Evolutionary conservation across 2,888 invertebrate genomes (phyloP).

Genomic region (Caradrina kadenii): DNA sequence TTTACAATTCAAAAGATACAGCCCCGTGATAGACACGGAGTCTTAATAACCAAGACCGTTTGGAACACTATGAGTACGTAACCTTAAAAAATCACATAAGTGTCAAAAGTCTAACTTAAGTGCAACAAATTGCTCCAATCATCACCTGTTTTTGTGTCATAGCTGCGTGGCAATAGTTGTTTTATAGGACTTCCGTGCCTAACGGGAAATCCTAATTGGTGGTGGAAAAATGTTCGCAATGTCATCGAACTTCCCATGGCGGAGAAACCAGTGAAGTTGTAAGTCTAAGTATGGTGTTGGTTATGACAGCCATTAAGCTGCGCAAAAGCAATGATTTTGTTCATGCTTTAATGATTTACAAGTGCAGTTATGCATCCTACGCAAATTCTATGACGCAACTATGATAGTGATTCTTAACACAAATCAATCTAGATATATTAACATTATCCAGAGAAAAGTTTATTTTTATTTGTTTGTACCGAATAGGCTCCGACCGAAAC

Average conservation of each 20-base stretch:
- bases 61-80: too few relatives aligned
- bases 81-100: conserved; percentile 3
- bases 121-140: conserved; percentile 15
- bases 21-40: too few relatives aligned
- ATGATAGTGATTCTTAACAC: too few relatives aligned
- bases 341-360: conserved; percentile 5
- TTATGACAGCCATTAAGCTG: conserved; percentile 42
- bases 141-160: conserved; percentile 23
- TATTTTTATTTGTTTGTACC: too few relatives aligned
- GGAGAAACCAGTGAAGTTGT: conserved; percentile 51
- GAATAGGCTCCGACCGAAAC: too few relatives aligned
- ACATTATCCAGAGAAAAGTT: too few relatives aligned
- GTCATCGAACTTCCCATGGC: conserved; percentile 54
- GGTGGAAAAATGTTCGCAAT: conserved; percentile 47
- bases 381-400: too few relatives aligned
- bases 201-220: conserved; percentile 57
- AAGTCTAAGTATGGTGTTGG: conserved; percentile 39
- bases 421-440: too few relatives aligned
- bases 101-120: conserved; percentile 13
- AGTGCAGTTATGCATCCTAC: too few relatives aligned
- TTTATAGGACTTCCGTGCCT: conserved; percentile 37
- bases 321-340: conserved; percentile 21
- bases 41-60: too few relatives aligned
- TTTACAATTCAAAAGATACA: too few relatives aligned
- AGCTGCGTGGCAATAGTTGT: conserved; percentile 18